Percentiles rank a stretch among this genome's conserved stretches.
These are phyloP conservation scores for Drosophila sulfurigaster DNA, from an alignment of 1,140 invertebrate genomes.

Conservation along the genomic window DNA sequence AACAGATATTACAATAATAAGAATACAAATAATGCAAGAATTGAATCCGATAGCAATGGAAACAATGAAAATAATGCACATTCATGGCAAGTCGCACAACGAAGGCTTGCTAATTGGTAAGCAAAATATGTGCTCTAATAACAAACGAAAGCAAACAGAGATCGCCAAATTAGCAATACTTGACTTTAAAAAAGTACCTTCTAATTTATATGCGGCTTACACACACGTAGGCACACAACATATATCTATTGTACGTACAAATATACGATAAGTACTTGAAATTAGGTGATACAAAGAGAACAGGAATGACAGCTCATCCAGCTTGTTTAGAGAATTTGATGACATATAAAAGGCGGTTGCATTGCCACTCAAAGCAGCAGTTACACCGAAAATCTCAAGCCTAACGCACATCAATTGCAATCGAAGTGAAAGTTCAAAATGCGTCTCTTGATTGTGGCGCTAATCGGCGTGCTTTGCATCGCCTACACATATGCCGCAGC, in stretches of 20 bases:
- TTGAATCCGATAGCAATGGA: background rate
- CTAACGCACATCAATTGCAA: background rate
- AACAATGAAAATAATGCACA: background rate
- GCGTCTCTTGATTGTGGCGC: slow-evolving; percentile 37
- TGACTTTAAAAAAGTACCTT: slow-evolving; percentile 16
- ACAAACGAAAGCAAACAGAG: slow-evolving; percentile 14
- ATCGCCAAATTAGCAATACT: slow-evolving; percentile 28
- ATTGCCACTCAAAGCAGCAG: background rate
- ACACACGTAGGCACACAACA: background rate
- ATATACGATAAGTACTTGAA: slow-evolving; percentile 7
- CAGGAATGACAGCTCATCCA: slow-evolving; percentile 24
- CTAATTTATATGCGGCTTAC: slow-evolving; percentile 13
- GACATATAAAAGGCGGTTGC: slow-evolving; percentile 26
- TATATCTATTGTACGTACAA: background rate
- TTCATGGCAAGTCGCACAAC: background rate
- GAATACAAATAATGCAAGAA: too few species aligned
- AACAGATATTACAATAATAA: background rate
- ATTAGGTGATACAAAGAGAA: slow-evolving; percentile 22
- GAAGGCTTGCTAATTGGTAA: slow-evolving; percentile 1
- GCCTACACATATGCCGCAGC: slow-evolving; percentile 19
- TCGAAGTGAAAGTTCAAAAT: slow-evolving; percentile 20
- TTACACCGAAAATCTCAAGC: slow-evolving; percentile 6
- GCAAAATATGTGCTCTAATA: slow-evolving; percentile 4
- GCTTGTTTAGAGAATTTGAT: slow-evolving; percentile 2
- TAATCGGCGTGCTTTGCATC: slow-evolving; percentile 42